These are phyloP conservation scores for Bruchidius siliquastri DNA, from an alignment of 2,888 invertebrate species.

Conservation along the genomic window DNA sequence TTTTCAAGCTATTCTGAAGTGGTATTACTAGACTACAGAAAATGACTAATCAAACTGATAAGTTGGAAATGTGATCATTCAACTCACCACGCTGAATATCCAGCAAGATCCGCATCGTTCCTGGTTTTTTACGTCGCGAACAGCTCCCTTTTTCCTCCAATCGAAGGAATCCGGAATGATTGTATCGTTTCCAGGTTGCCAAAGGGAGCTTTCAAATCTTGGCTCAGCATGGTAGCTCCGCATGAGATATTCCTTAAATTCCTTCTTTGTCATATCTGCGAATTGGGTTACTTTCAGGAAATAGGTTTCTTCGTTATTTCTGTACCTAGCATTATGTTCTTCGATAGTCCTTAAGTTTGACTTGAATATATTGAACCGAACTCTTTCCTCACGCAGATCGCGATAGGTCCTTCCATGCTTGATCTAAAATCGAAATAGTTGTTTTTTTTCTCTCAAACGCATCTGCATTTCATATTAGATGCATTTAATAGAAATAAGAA, in stretches of 20 bases:
- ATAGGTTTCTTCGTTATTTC: conserved; percentile 1
- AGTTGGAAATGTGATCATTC: no score
- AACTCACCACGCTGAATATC: not conserved
- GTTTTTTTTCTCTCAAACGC: no score
- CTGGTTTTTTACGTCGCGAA: conserved; percentile 8
- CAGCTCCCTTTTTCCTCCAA: conserved; percentile 6
- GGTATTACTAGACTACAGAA: no score
- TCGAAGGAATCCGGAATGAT: not conserved
- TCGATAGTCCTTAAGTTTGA: conserved; percentile 6
- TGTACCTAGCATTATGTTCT: conserved; percentile 5
- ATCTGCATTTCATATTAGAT: no score
- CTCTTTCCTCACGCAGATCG: not conserved
- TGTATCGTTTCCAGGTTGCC: not conserved
- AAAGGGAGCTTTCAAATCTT: no score
- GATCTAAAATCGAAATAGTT: not conserved
- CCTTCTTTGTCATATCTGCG: conserved; percentile 2
- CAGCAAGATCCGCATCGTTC: conserved; percentile 4
- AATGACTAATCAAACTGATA: no score
- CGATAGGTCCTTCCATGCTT: conserved; percentile 7
- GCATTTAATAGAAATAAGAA: no score
- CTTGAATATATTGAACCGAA: conserved; percentile 9
- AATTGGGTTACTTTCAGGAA: conserved; percentile 1
- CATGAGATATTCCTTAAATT: not conserved
- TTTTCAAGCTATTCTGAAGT: no score
- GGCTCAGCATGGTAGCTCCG: no score